phyloP scores from a whole-genome alignment of 2,113 vertebrate species.

The Spilogale gracilis region DNA sequence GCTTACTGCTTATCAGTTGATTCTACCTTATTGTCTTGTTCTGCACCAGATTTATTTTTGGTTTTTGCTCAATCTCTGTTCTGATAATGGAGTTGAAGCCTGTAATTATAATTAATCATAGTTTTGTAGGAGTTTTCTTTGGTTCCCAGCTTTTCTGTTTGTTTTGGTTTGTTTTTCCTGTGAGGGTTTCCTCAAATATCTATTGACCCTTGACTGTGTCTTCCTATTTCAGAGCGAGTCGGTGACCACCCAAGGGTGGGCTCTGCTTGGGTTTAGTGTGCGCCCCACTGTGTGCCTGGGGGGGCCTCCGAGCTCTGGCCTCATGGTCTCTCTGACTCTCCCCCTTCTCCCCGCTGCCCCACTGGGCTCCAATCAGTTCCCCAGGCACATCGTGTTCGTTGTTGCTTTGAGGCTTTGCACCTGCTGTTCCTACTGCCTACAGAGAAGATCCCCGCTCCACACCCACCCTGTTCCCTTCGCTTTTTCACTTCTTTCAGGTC shows the following conservation, averaged over 20 bases:
- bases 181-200: not conserved
- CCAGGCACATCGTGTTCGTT: not conserved
- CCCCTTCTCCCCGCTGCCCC: not conserved
- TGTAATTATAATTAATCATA: not conserved
- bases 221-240: not conserved
- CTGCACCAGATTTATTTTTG: not conserved
- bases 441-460: not conserved
- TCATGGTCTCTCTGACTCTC: not conserved
- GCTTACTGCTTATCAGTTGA: not conserved
- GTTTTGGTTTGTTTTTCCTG: not conserved
- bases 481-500: not conserved
- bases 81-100: not conserved
- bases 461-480: not conserved
- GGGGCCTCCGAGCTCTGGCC: not conserved
- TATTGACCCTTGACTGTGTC: not conserved
- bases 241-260: too few relatives aligned
- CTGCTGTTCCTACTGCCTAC: not conserved
- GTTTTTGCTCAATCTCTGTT: not conserved
- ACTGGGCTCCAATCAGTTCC: not conserved
- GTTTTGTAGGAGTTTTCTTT: not conserved
- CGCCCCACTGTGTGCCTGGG: rapidly evolving
- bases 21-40: not conserved
- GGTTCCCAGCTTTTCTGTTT: not conserved
- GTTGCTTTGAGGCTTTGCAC: not conserved
- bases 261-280: rapidly evolving